These are phyloP conservation scores for Acrocephalus scirpaceus DNA, from an alignment of 2,797 vertebrate genomes.

Conservation along the genomic window DNA sequence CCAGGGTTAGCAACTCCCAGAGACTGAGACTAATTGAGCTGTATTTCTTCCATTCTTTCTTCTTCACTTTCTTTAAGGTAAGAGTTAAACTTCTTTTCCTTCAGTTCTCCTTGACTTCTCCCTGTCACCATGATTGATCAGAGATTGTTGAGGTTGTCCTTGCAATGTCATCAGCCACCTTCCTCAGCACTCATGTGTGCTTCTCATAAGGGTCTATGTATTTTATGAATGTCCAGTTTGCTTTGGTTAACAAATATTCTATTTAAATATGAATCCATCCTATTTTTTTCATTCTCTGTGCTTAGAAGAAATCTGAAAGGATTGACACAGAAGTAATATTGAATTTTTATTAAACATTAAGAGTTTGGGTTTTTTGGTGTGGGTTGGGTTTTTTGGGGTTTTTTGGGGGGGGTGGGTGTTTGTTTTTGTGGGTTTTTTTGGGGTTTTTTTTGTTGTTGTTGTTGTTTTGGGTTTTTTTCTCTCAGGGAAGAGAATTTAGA, in stretches of 20 bases:
- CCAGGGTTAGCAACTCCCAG: background rate
- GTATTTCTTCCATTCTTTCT: background rate
- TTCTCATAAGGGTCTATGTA: background rate
- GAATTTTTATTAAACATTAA: background rate
- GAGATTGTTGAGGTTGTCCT: background rate
- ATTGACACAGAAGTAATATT: background rate
- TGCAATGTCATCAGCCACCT: background rate
- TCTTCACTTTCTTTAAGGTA: background rate
- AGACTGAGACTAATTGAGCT: fast-evolving
- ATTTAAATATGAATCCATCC: background rate
- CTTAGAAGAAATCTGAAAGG: background rate
- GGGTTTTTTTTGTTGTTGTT: background rate
- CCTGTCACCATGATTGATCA: background rate
- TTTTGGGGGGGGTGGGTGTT: no score
- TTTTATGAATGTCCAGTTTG: background rate
- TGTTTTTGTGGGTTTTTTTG: no score
- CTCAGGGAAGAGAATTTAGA: background rate
- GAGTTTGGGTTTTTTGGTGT: no score
- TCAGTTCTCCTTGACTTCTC: background rate
- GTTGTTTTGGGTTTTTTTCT: background rate
- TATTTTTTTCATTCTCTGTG: background rate
- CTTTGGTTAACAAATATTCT: background rate
- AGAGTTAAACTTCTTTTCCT: background rate
- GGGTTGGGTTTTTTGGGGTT: no score
- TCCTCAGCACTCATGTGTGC: background rate